Evolutionary conservation across 2,113 vertebrate species (phyloP).

Genomic region (Microtus ochrogaster): DNA sequence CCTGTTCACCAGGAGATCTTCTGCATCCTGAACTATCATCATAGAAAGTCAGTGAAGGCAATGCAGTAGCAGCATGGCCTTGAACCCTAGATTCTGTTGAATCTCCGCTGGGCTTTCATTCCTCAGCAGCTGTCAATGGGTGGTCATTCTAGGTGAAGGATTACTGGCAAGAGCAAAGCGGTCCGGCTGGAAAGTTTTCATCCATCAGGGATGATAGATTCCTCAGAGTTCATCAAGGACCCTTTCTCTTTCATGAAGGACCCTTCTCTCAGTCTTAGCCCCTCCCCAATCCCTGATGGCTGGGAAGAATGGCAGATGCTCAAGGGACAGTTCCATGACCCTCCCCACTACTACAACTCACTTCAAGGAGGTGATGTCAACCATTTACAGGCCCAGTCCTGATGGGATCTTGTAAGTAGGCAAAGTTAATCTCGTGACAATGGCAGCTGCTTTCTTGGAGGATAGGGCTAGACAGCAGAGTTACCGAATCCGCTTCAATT

Average conservation of each 20-base stretch:
- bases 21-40: background rate
- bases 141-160: background rate
- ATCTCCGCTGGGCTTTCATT: background rate
- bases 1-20: background rate
- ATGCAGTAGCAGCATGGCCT: background rate
- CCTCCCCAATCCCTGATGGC: background rate
- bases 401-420: background rate
- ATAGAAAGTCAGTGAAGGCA: background rate
- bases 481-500: background rate
- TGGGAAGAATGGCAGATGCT: background rate
- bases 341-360: no score
- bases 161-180: background rate
- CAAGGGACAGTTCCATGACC: background rate
- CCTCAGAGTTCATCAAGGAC: background rate
- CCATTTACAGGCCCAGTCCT: background rate
- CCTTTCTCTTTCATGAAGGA: no score
- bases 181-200: background rate
- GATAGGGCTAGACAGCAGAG: background rate
- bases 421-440: background rate
- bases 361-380: background rate
- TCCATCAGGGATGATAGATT: background rate
- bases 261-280: background rate
- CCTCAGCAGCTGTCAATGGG: background rate
- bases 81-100: background rate
- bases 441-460: background rate